These are phyloP conservation scores for Clarias gariepinus DNA, from an alignment of 2,113 vertebrate genomes.

Conservation along the genomic window DNA sequence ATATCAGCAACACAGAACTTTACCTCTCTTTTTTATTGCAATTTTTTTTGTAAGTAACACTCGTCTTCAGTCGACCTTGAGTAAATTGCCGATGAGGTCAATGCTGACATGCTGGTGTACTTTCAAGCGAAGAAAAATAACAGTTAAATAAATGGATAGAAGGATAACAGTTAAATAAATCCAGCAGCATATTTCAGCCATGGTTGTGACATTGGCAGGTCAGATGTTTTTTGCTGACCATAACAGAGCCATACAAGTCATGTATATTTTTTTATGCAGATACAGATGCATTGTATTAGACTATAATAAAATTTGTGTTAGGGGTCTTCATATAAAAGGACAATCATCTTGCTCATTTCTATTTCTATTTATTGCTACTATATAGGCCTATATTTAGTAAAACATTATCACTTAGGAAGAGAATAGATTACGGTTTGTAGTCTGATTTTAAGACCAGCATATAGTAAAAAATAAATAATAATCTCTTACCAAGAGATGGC, in stretches of 20 bases:
- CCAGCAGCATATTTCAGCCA: background rate
- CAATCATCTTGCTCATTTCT: background rate
- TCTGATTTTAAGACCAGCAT: background rate
- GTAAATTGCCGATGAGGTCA: background rate
- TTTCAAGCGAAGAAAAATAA: background rate
- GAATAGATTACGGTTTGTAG: background rate
- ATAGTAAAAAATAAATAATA: background rate
- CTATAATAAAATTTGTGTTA: background rate
- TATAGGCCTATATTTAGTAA: background rate
- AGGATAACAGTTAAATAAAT: background rate
- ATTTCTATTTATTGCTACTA: background rate
- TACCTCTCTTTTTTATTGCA: background rate
- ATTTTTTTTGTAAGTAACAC: background rate
- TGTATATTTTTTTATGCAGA: background rate
- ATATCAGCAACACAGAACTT: too few species aligned
- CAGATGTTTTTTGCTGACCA: background rate
- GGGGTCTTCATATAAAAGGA: background rate
- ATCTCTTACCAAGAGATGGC: conserved; percentile 88
- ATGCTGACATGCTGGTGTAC: background rate
- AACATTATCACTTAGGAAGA: background rate
- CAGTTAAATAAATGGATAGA: background rate
- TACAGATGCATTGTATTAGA: background rate
- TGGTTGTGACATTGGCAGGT: background rate
- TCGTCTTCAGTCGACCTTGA: background rate
- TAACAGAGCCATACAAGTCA: background rate